These are phyloP conservation scores for Heloderma charlesbogerti DNA, from an alignment of 2,113 vertebrate genomes.

Conservation along the genomic window DNA sequence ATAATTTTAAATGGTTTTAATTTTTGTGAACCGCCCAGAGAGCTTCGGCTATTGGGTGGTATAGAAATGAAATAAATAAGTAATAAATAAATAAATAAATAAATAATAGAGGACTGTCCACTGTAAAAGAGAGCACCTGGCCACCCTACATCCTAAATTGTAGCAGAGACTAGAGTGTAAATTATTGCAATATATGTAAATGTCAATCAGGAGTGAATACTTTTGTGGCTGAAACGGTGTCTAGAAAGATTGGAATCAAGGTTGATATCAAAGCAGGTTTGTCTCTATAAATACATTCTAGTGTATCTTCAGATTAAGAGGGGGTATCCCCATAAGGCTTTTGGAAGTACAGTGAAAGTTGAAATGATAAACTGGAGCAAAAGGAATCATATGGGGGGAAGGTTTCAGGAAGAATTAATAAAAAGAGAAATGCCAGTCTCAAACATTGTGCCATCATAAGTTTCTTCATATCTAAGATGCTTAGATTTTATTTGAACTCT, in stretches of 20 bases:
- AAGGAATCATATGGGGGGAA: slow-evolving; percentile 59
- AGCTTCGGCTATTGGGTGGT: too few species aligned
- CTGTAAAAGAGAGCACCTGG: too few species aligned
- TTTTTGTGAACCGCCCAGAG: too few species aligned
- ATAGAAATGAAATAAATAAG: too few species aligned
- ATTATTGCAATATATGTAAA: background rate
- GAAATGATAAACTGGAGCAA: slow-evolving; percentile 68
- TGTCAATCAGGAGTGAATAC: background rate
- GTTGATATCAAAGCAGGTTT: background rate
- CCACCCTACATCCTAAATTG: too few species aligned
- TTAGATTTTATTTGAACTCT: slow-evolving; percentile 81
- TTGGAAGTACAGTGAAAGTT: background rate
- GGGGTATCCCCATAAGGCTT: background rate
- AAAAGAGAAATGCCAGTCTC: slow-evolving; percentile 77
- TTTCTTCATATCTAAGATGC: slow-evolving; percentile 71
- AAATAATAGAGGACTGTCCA: too few species aligned
- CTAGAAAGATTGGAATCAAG: background rate
- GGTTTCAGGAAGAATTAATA: slow-evolving; percentile 77
- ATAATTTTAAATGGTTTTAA: too few species aligned
- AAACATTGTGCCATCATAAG: slow-evolving; percentile 78
- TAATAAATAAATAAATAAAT: too few species aligned
- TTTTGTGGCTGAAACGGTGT: background rate
- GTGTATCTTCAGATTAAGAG: slow-evolving; percentile 1
- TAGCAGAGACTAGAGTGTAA: too few species aligned
- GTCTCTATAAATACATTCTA: background rate